Evolutionary conservation across 2,888 invertebrate genomes (phyloP).

Genomic region (Eupeodes latifasciatus): DNA sequence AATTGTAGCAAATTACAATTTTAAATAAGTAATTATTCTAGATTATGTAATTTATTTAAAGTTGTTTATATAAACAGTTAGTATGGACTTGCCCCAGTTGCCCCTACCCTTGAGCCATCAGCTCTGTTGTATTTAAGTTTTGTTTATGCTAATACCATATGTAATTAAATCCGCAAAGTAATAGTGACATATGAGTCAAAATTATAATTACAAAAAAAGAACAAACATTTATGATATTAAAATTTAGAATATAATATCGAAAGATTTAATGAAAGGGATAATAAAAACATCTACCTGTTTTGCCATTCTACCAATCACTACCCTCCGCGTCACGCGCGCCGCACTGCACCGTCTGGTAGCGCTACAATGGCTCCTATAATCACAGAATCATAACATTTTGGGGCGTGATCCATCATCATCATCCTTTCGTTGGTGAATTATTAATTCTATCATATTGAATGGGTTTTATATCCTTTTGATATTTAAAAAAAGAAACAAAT

Average conservation of each 20-base stretch:
- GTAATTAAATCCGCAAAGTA: conserved; percentile 20
- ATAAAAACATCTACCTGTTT: neutral
- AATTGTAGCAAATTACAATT: no score
- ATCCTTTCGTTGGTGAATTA: conserved; percentile 47
- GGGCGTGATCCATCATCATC: conserved; percentile 37
- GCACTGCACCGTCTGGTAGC: no score
- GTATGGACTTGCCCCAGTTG: no score
- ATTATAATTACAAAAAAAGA: conserved; percentile 19
- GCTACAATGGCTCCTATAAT: neutral
- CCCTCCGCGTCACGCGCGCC: neutral
- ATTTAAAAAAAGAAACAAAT: neutral
- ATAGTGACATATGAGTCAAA: conserved; percentile 4
- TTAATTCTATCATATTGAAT: conserved; percentile 67
- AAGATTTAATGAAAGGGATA: conserved; percentile 19
- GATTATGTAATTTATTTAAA: no score
- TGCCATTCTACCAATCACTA: neutral
- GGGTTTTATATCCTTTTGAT: conserved; percentile 49
- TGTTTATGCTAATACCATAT: neutral
- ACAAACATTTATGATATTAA: conserved; percentile 15
- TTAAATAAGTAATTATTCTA: no score
- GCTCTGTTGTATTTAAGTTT: neutral
- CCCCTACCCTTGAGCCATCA: no score
- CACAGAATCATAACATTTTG: conserved; percentile 14
- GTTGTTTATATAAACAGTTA: no score
- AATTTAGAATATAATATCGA: conserved; percentile 6